Conservation (phyloP, 2,888 invertebrate genomes). For the Lottia scabra region DNA sequence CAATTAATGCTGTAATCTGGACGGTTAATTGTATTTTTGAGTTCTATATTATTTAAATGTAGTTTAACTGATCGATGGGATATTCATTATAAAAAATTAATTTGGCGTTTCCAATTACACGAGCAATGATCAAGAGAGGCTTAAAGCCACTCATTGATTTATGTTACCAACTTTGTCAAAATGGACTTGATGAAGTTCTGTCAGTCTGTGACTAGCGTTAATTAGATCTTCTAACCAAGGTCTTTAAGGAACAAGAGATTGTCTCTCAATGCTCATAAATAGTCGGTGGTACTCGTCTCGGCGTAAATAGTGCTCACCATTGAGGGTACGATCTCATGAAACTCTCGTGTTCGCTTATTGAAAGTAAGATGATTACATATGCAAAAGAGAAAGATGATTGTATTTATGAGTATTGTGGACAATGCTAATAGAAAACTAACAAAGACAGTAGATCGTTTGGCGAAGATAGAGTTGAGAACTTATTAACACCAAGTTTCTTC, state of each 20-base stretch:
- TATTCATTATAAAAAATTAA: not conserved
- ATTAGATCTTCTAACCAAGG: not conserved
- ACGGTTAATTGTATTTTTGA: too few relatives aligned
- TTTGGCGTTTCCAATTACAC: not conserved
- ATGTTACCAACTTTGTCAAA: constrained; percentile 1
- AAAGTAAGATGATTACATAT: not conserved
- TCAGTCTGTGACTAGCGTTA: not conserved
- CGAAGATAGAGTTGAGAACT: not conserved
- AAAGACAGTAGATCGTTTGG: not conserved
- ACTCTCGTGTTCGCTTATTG: not conserved
- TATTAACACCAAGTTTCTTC: not conserved
- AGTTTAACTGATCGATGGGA: not conserved
- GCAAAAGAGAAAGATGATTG: not conserved
- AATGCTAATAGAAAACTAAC: not conserved
- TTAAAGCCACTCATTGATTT: constrained; percentile 1
- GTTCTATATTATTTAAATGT: not conserved
- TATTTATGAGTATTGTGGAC: not conserved
- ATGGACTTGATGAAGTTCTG: not conserved
- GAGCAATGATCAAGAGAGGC: not conserved
- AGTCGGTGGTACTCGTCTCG: not conserved
- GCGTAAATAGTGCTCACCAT: too few relatives aligned
- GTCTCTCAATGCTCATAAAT: not conserved
- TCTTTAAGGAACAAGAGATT: not conserved
- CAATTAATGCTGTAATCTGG: too few relatives aligned
- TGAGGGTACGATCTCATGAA: not conserved